These are phyloP conservation scores for Siniperca scherzeri DNA, from an alignment of 2,797 vertebrate species.

Conservation along the genomic window DNA sequence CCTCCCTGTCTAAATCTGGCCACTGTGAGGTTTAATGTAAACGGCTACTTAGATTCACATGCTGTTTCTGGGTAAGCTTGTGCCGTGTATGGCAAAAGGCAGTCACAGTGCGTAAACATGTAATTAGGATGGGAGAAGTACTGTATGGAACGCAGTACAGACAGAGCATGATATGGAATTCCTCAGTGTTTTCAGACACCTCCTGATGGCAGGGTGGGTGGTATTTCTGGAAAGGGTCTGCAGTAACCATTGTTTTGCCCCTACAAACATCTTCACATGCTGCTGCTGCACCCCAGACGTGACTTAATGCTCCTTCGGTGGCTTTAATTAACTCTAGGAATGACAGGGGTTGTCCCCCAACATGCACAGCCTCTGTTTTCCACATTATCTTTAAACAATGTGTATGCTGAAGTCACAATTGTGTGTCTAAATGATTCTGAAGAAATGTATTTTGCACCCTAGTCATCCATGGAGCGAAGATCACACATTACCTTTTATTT, in stretches of 20 bases:
- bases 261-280: constrained; percentile 32
- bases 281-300: constrained; percentile 58
- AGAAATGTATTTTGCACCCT: neutral
- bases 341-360: constrained; percentile 24
- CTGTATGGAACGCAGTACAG: constrained; percentile 30
- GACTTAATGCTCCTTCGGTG: constrained; percentile 57
- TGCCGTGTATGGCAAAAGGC: constrained; percentile 34
- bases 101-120: constrained; percentile 59
- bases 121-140: constrained; percentile 54
- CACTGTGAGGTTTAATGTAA: constrained; percentile 72
- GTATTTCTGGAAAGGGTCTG: constrained; percentile 62
- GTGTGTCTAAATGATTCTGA: neutral
- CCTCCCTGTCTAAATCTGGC: constrained; percentile 66
- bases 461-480: neutral
- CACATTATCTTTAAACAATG: constrained; percentile 31
- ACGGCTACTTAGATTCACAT: constrained; percentile 58
- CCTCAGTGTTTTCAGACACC: constrained; percentile 14
- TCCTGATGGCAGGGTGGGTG: constrained; percentile 46
- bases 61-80: constrained; percentile 35
- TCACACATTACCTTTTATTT: neutral
- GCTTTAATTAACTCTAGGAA: constrained; percentile 58
- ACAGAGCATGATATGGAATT: constrained; percentile 14
- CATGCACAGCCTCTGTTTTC: constrained; percentile 47
- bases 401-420: neutral
- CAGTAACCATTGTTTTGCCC: constrained; percentile 64